A percentile compares a stretch with the other conserved stretches of the same genome.
phyloP scores from a whole-genome alignment of 1,140 invertebrate species.

The Penaeus chinensis region DNA sequence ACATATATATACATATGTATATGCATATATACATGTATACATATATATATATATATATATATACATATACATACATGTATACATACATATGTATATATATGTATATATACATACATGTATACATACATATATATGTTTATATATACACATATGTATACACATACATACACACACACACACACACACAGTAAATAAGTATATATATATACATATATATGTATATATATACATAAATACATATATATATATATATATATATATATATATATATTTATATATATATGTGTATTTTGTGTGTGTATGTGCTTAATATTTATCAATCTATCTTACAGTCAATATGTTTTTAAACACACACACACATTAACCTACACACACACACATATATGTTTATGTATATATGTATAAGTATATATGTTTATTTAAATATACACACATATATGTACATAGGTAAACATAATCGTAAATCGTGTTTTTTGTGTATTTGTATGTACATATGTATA shows the following conservation, averaged over 20 bases:
- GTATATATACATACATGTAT: neutral
- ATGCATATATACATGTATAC: neutral
- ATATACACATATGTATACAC: conserved; percentile 30
- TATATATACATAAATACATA: conserved; percentile 15
- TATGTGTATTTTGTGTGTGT: no score
- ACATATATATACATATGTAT: conserved; percentile 9
- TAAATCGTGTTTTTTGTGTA: no score
- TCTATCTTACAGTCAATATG: no score
- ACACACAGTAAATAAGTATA: neutral
- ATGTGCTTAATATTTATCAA: neutral
- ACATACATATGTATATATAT: conserved; percentile 19
- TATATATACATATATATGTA: neutral
- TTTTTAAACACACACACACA: no score
- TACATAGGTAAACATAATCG: no score
- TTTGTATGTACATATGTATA: no score
- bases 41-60: neutral
- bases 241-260: conserved; percentile 22
- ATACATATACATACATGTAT: neutral
- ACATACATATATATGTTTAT: neutral
- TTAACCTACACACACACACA: no score
- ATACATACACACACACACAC: neutral
- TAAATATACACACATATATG: no score
- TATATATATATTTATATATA: neutral
- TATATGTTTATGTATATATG: neutral
- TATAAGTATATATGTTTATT: no score